phyloP scores from a whole-genome alignment of 64 coral and sea anemone species.

The Dendronephthya gigantea region DNA sequence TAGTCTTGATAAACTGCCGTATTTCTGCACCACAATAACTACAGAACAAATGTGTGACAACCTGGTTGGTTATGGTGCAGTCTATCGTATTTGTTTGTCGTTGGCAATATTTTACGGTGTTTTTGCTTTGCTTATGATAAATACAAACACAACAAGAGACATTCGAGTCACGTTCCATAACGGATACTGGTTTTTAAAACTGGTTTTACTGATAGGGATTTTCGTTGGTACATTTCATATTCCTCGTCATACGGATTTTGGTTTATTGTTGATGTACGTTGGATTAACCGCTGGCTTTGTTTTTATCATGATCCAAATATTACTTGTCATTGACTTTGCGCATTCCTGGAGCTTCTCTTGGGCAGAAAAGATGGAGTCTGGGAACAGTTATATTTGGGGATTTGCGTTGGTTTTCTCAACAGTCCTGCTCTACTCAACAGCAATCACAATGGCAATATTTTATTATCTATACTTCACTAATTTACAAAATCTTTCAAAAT shows the following conservation, averaged over 20 bases:
- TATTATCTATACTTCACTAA: conserved; percentile 81
- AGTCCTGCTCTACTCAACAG: conserved; percentile 76
- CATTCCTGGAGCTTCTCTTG: conserved; percentile 88
- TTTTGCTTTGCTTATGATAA: conserved; percentile 52
- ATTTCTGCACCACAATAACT: conserved; percentile 63
- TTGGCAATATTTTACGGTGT: conserved; percentile 56
- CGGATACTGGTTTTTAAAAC: conserved; percentile 95
- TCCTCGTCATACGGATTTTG: conserved; percentile 46
- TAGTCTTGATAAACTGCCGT: conserved; percentile 62
- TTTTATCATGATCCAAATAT: conserved; percentile 82
- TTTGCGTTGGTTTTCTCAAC: conserved; percentile 83
- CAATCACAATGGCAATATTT: conserved; percentile 61
- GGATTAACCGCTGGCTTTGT: conserved; percentile 81
- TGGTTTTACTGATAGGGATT: conserved; percentile 53
- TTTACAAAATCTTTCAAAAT: conserved; percentile 72
- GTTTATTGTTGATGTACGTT: conserved; percentile 83
- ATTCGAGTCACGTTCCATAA: conserved; percentile 76
- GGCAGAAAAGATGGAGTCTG: conserved; percentile 80
- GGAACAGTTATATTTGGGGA: conserved; percentile 78
- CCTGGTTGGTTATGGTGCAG: conserved; percentile 80
- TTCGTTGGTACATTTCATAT: conserved; percentile 61
- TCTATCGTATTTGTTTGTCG: conserved; percentile 71
- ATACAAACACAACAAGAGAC: conserved; percentile 60
- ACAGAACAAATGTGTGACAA: conserved; percentile 64
- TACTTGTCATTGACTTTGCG: conserved; percentile 83